These are phyloP conservation scores for Nineta flava DNA, from an alignment of 2,888 invertebrate species.

Conservation along the genomic window DNA sequence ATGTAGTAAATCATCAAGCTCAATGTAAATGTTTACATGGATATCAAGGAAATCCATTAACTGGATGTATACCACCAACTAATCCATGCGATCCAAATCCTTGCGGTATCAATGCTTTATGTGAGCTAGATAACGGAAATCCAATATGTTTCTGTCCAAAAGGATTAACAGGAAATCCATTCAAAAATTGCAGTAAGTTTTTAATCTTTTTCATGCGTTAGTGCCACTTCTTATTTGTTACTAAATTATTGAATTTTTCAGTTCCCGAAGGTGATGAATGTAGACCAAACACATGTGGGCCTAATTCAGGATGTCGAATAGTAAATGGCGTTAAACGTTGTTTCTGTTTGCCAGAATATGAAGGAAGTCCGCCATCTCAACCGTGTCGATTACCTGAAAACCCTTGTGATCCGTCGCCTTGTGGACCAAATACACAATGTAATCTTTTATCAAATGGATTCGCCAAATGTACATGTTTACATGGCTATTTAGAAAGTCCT, in stretches of 20 bases:
- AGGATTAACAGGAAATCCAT: conserved; percentile 81
- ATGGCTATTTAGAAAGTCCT: conserved; percentile 70
- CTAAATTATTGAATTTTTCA: conserved; percentile 22
- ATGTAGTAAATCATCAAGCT: conserved; percentile 61
- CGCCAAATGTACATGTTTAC: conserved; percentile 73
- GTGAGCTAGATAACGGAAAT: conserved; percentile 69
- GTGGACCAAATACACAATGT: conserved; percentile 80
- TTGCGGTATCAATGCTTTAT: conserved; percentile 73
- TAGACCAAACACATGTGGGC: conserved; percentile 67
- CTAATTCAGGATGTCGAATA: conserved; percentile 65
- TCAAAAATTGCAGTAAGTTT: conserved; percentile 78
- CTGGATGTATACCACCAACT: conserved; percentile 53
- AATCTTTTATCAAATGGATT: conserved; percentile 60
- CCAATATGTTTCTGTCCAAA: conserved; percentile 83
- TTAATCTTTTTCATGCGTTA: background rate
- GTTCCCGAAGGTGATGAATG: conserved; percentile 82
- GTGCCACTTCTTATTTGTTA: background rate
- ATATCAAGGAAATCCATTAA: conserved; percentile 59
- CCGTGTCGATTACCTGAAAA: conserved; percentile 56
- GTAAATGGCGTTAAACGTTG: conserved; percentile 62
- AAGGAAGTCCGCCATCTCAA: conserved; percentile 63
- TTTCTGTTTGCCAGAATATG: conserved; percentile 76
- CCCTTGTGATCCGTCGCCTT: conserved; percentile 73
- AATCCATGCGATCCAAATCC: conserved; percentile 74
- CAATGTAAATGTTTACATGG: conserved; percentile 71